These are phyloP conservation scores for Cranoglanis bouderius DNA, from an alignment of 2,113 vertebrate species.

Conservation along the genomic window DNA sequence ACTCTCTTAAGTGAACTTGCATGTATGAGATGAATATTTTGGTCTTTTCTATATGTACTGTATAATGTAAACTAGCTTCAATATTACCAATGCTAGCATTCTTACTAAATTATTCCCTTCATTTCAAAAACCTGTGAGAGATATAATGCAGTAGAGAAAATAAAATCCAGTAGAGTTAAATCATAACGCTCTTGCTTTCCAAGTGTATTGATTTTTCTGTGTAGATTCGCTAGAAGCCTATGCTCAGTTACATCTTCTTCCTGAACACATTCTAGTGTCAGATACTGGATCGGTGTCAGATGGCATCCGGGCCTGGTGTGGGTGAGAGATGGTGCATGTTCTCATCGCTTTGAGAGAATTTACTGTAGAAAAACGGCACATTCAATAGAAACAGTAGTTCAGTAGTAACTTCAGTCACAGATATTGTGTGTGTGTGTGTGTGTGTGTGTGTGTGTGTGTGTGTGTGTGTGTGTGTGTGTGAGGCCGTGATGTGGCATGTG, in stretches of 20 bases:
- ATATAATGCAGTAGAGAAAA: not conserved
- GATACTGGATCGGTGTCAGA: not conserved
- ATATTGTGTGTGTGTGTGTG: not conserved
- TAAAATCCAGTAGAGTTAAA: not conserved
- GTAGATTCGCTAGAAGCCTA: not conserved
- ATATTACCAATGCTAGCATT: not conserved
- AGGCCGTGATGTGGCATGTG: not conserved
- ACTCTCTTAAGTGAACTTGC: no score
- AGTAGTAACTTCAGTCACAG: not conserved
- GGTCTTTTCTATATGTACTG: not conserved
- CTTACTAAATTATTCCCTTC: not conserved
- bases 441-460: not conserved
- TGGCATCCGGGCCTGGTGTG: not conserved
- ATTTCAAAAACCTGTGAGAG: not conserved
- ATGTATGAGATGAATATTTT: no score
- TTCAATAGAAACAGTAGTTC: not conserved
- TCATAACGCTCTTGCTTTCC: not conserved
- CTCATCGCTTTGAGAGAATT: not conserved
- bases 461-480: slow-evolving; percentile 29
- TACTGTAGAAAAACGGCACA: not conserved
- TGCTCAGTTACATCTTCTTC: slow-evolving; percentile 7
- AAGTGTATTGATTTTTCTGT: slow-evolving; percentile 15
- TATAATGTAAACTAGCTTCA: not conserved
- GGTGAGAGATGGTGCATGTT: not conserved
- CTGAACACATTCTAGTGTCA: slow-evolving; percentile 3